A percentile compares a stretch with the other conserved stretches of the same genome.
These are phyloP conservation scores for Lasioglossum calceatum DNA, from an alignment of 2,888 invertebrate species.

Conservation along the genomic window DNA sequence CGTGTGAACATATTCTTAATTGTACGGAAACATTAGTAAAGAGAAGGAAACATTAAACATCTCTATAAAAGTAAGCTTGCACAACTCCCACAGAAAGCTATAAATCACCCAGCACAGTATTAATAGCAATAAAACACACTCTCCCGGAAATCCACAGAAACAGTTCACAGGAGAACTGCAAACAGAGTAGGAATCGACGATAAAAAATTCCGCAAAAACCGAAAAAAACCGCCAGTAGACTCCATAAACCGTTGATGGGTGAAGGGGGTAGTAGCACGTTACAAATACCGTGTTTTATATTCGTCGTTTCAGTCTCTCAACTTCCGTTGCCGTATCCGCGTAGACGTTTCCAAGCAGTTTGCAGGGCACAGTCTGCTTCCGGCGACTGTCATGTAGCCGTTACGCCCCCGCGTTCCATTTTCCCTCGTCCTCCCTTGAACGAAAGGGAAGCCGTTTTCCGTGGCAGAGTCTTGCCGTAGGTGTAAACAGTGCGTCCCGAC, in stretches of 20 bases:
- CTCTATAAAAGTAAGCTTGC: background rate
- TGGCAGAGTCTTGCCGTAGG: background rate
- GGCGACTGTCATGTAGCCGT: conserved; percentile 22
- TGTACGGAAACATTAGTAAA: background rate
- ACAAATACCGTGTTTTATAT: conserved; percentile 49
- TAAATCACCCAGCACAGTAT: background rate
- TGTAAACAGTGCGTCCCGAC: conserved; percentile 18
- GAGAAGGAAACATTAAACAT: background rate
- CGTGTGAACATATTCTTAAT: background rate
- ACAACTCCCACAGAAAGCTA: background rate
- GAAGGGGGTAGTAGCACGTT: background rate
- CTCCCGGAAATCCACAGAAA: background rate
- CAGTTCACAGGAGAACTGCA: background rate
- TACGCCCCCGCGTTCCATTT: conserved; percentile 13
- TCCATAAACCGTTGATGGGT: conserved; percentile 48
- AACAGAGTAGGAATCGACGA: background rate
- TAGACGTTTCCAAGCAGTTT: conserved; percentile 23
- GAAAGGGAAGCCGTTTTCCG: conserved; percentile 13
- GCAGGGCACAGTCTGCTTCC: conserved; percentile 26
- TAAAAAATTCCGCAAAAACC: conserved; percentile 47
- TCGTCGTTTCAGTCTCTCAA: conserved; percentile 47
- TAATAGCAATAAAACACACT: background rate
- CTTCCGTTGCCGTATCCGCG: conserved; percentile 23
- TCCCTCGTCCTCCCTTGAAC: background rate
- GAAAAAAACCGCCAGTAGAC: conserved; percentile 14